Evolutionary conservation across 2,797 vertebrate genomes (phyloP).

Genomic region (Myiotriccus ornatus): DNA sequence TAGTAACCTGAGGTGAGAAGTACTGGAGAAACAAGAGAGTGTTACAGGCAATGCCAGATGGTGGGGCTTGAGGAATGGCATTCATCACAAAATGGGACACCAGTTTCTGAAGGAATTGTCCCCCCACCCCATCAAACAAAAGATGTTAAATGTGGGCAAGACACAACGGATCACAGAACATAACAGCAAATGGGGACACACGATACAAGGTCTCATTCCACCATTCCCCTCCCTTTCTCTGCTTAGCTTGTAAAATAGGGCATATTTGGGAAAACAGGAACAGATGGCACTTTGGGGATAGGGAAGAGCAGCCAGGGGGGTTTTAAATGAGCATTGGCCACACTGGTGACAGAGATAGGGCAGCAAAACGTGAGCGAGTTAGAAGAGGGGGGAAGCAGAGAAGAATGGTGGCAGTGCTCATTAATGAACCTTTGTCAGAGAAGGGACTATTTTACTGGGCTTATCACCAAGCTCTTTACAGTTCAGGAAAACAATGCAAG

Average conservation of each 20-base stretch:
- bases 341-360: neutral
- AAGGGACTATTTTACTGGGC: neutral
- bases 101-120: neutral
- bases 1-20: slow-evolving; percentile 41
- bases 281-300: slow-evolving; percentile 16
- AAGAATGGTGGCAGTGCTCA: neutral
- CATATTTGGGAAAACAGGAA: neutral
- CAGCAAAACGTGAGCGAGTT: neutral
- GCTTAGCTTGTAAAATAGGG: neutral
- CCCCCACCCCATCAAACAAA: neutral
- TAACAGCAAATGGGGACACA: neutral
- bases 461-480: neutral
- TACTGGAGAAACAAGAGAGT: neutral
- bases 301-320: neutral
- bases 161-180: neutral
- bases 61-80: neutral
- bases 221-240: neutral
- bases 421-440: neutral
- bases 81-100: neutral
- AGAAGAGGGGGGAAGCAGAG: neutral
- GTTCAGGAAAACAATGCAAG: slow-evolving; percentile 45
- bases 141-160: neutral
- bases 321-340: neutral
- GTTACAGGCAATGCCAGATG: neutral
- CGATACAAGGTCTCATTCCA: accelerated